Conservation (phyloP, 2,888 invertebrate genomes). For the Andrena marginata region DNA sequence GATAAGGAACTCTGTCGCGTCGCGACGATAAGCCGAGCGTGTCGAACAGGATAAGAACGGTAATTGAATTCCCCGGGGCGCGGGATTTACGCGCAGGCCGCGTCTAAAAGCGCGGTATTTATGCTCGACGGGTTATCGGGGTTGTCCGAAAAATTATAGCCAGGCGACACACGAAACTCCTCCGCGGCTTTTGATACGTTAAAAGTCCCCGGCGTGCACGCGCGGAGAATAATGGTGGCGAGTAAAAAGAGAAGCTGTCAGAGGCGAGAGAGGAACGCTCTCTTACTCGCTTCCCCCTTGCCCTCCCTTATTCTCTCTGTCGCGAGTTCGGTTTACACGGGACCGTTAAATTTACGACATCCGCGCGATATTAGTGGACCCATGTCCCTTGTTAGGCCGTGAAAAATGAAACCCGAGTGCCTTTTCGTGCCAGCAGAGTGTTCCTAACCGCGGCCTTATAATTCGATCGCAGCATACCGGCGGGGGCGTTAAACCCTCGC, state of each 20-base stretch:
- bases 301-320: not conserved
- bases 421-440: not conserved
- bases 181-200: constrained; percentile 34
- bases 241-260: constrained; percentile 9
- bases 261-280: constrained; percentile 2
- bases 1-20: constrained; percentile 21
- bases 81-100: not conserved
- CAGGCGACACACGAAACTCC: constrained; percentile 16
- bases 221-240: constrained; percentile 38
- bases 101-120: constrained; percentile 14
- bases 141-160: constrained; percentile 30
- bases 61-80: constrained; percentile 29
- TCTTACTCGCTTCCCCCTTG: not conserved
- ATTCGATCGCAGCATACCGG: not conserved
- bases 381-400: constrained; percentile 43
- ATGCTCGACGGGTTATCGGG: constrained; percentile 30
- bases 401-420: constrained; percentile 47
- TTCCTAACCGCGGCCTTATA: not conserved
- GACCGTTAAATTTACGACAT: constrained; percentile 53
- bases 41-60: constrained; percentile 30
- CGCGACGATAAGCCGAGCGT: constrained; percentile 26
- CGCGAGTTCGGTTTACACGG: constrained; percentile 38
- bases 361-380: constrained; percentile 44
- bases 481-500: not conserved
- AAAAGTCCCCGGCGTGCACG: constrained; percentile 12